Percentiles rank a stretch among this genome's conserved stretches.
These are phyloP conservation scores for Himalopsyche tibetana DNA, from an alignment of 2,888 invertebrate genomes.

Conservation along the genomic window DNA sequence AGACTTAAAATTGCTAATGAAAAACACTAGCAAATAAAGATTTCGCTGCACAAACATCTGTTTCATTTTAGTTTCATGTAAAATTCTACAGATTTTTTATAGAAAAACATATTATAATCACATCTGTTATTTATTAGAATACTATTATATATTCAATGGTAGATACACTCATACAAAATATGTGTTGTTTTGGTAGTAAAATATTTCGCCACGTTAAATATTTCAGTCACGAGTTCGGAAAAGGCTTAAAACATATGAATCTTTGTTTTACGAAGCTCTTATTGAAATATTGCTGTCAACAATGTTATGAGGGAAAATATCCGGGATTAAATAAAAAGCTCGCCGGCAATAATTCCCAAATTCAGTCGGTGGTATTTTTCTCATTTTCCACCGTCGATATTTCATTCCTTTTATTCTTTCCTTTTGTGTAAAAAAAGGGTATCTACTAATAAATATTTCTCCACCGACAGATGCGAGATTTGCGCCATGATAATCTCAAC, in stretches of 20 bases:
- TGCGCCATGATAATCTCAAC: conserved; percentile 94
- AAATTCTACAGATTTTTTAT: no score
- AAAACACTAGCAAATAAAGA: no score
- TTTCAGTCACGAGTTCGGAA: not conserved
- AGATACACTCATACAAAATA: no score
- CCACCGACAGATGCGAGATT: conserved; percentile 86
- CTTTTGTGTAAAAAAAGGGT: conserved; percentile 5
- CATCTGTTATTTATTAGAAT: no score
- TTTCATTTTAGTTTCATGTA: no score
- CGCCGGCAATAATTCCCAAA: conserved; percentile 18
- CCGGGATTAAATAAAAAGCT: conserved; percentile 15
- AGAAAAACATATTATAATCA: no score
- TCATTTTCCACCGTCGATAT: conserved; percentile 31
- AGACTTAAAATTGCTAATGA: no score
- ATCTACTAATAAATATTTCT: conserved; percentile 26
- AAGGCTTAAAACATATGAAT: not conserved
- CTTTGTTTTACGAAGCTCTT: conserved; percentile 4
- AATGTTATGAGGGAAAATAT: conserved; percentile 30
- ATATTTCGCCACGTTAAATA: not conserved
- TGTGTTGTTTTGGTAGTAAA: not conserved
- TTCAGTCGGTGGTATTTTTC: conserved; percentile 24
- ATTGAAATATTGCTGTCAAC: conserved; percentile 38
- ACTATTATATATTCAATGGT: no score
- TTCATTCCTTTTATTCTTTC: conserved; percentile 32
- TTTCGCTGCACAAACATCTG: no score